Conservation (phyloP, 2,797 vertebrate species). For the Hippoglossus hippoglossus region DNA sequence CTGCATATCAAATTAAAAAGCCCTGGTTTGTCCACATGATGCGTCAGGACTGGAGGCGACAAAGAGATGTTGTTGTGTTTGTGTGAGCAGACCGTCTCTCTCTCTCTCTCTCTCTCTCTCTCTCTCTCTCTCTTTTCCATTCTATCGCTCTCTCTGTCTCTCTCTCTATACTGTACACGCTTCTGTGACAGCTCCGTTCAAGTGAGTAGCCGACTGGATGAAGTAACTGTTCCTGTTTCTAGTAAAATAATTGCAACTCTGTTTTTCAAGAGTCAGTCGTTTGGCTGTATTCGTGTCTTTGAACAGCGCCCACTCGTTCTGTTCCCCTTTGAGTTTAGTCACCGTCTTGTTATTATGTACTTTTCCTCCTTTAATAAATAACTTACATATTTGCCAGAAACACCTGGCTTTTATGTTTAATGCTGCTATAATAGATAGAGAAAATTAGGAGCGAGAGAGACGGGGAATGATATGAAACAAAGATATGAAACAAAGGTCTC, state of each 20-base stretch:
- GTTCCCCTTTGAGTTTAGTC: too few relatives aligned
- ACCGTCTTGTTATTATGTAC: too few relatives aligned
- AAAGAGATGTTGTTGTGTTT: conserved; percentile 41
- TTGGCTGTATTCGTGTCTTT: background rate
- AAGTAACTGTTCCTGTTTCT: conserved; percentile 25
- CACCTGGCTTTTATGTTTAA: too few relatives aligned
- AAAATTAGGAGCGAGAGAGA: too few relatives aligned
- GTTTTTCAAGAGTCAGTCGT: too few relatives aligned
- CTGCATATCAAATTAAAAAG: conserved; percentile 61
- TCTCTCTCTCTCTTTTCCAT: too few relatives aligned
- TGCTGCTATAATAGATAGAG: too few relatives aligned
- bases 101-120: background rate
- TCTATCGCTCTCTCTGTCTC: background rate
- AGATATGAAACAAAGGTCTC: too few relatives aligned
- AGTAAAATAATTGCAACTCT: background rate
- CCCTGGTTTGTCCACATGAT: conserved; percentile 51
- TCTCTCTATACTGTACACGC: conserved; percentile 21
- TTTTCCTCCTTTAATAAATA: too few relatives aligned
- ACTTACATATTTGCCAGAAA: too few relatives aligned
- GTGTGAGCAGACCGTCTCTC: conserved; percentile 40
- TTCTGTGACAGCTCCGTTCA: conserved; percentile 40
- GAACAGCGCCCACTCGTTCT: background rate
- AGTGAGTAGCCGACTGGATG: conserved; percentile 10
- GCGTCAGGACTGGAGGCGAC: conserved; percentile 46
- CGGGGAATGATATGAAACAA: too few relatives aligned